Conservation (phyloP, 1,140 invertebrate genomes). For the Pseudomyrmex cubaensis region DNA sequence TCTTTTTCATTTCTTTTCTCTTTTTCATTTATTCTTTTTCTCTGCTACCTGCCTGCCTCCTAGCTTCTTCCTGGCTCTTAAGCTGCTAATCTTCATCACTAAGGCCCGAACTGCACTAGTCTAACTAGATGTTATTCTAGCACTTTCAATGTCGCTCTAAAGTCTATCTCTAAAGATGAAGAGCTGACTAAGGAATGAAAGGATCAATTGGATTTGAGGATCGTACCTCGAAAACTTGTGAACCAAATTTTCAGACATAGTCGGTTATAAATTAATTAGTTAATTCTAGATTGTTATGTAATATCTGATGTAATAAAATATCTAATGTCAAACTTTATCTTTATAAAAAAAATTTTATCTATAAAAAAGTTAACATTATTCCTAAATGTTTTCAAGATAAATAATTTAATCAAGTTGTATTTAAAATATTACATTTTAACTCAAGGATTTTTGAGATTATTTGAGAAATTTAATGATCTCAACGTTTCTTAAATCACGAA, state of each 20-base stretch:
- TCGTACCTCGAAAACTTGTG: not conserved
- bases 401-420: too few relatives aligned
- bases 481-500: too few relatives aligned
- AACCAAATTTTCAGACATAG: not conserved
- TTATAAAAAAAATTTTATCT: too few relatives aligned
- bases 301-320: too few relatives aligned
- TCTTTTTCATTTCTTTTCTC: slow-evolving; percentile 68
- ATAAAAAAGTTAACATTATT: too few relatives aligned
- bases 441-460: too few relatives aligned
- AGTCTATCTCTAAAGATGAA: slow-evolving; percentile 15
- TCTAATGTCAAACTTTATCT: too few relatives aligned
- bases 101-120: slow-evolving; percentile 60
- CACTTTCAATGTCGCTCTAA: slow-evolving; percentile 30
- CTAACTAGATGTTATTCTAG: slow-evolving; percentile 67
- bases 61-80: slow-evolving; percentile 74
- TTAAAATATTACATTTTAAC: too few relatives aligned
- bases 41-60: slow-evolving; percentile 80
- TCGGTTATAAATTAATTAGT: too few relatives aligned
- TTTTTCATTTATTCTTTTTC: slow-evolving; percentile 72
- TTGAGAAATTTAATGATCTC: too few relatives aligned
- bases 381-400: too few relatives aligned
- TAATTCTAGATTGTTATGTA: too few relatives aligned
- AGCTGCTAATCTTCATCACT: slow-evolving; percentile 72
- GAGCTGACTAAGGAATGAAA: not conserved
- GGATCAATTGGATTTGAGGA: not conserved